A percentile compares a stretch with the other conserved stretches of the same genome.
Evolutionary conservation across 2,797 vertebrate genomes (phyloP).

Genomic region (Mareca strepera): DNA sequence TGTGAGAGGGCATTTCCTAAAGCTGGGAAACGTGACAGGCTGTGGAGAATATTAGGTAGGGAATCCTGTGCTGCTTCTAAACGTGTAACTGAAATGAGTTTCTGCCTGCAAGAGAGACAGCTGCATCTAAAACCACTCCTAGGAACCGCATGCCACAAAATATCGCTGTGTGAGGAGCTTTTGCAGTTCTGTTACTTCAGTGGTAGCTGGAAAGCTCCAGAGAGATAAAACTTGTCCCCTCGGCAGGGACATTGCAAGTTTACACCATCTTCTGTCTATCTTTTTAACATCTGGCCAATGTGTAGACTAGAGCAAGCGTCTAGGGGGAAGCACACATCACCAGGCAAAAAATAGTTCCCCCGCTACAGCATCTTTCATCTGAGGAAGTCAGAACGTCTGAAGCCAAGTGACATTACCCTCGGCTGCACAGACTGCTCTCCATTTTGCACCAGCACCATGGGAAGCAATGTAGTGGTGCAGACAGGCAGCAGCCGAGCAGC

Average conservation of each 20-base stretch:
- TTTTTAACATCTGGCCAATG: background rate
- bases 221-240: background rate
- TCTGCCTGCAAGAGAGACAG: background rate
- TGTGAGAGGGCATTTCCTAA: background rate
- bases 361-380: background rate
- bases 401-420: fast-evolving
- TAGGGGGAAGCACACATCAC: background rate
- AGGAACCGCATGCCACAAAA: background rate
- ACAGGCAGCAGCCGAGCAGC: background rate
- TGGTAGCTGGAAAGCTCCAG: background rate
- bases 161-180: background rate
- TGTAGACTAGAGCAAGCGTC: background rate
- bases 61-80: background rate
- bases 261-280: background rate
- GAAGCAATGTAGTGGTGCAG: background rate
- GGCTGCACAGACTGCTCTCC: fast-evolving
- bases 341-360: background rate
- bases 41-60: background rate
- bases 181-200: background rate
- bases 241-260: fast-evolving
- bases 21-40: background rate
- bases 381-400: slow-evolving; percentile 28
- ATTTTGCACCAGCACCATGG: background rate
- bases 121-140: background rate
- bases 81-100: background rate